phyloP scores from a whole-genome alignment of 1,140 invertebrate species.

The Cotesia chilonis region DNA sequence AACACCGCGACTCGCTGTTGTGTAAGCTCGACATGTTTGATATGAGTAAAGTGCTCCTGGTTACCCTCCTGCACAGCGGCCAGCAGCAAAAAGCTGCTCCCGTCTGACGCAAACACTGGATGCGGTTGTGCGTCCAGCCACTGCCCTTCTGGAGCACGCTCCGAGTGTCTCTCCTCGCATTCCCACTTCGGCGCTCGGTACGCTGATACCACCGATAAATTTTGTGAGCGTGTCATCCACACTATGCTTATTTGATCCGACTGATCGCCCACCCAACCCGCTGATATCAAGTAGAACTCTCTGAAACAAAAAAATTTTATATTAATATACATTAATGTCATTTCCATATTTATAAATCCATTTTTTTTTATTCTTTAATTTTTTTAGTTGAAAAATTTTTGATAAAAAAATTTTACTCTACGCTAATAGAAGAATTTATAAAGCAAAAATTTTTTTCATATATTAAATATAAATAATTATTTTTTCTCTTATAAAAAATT shows the following conservation, averaged over 20 bases:
- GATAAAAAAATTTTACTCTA: too few species aligned
- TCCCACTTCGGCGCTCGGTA: constrained; percentile 82
- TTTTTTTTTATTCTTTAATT: too few species aligned
- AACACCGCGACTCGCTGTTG: constrained; percentile 85
- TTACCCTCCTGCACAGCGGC: constrained; percentile 83
- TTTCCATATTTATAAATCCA: too few species aligned
- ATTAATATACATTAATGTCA: too few species aligned
- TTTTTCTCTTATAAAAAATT: too few species aligned
- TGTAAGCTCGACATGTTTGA: constrained; percentile 85
- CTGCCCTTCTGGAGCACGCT: constrained; percentile 80
- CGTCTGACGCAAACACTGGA: constrained; percentile 83
- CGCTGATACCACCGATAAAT: constrained; percentile 81
- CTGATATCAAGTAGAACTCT: constrained; percentile 91
- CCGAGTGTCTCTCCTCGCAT: constrained; percentile 84
- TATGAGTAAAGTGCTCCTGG: constrained; percentile 85
- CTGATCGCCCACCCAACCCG: constrained; percentile 83
- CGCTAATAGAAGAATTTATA: too few species aligned
- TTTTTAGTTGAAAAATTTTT: too few species aligned
- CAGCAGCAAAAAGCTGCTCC: constrained; percentile 84
- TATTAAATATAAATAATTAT: too few species aligned
- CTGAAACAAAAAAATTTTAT: constrained; percentile 65
- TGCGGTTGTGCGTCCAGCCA: constrained; percentile 87
- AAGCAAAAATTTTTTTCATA: too few species aligned
- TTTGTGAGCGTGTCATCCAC: constrained; percentile 92
- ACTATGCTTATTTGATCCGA: constrained; percentile 81